Conservation (phyloP, 2,797 vertebrate species). For the Erethizon dorsatum region DNA sequence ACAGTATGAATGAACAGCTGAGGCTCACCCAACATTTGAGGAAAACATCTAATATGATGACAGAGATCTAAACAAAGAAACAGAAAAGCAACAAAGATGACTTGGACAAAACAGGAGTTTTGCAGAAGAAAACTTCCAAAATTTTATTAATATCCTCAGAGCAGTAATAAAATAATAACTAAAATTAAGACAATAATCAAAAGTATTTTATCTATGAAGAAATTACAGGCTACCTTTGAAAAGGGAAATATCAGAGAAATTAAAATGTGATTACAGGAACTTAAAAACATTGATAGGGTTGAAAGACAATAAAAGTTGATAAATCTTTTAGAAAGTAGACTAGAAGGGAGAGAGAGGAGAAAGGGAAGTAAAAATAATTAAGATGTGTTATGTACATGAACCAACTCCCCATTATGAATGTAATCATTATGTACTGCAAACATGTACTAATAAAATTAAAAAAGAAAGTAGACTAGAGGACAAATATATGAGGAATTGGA, state of each 20-base stretch:
- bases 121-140: background rate
- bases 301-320: background rate
- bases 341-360: background rate
- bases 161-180: background rate
- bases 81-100: background rate
- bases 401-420: background rate
- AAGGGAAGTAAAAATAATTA: background rate
- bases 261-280: background rate
- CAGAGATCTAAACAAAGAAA: background rate
- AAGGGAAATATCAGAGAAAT: background rate
- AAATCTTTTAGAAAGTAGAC: background rate
- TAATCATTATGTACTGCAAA: background rate
- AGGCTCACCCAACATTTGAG: background rate
- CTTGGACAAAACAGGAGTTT: background rate
- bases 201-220: background rate
- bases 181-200: background rate
- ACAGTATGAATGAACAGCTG: background rate
- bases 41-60: background rate
- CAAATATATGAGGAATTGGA: background rate
- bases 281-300: background rate
- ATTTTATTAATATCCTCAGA: background rate
- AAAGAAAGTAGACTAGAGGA: background rate
- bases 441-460: background rate
- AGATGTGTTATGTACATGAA: background rate
- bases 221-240: background rate